These are phyloP conservation scores for Pempheris klunzingeri DNA, from an alignment of 2,797 vertebrate species.

Conservation along the genomic window DNA sequence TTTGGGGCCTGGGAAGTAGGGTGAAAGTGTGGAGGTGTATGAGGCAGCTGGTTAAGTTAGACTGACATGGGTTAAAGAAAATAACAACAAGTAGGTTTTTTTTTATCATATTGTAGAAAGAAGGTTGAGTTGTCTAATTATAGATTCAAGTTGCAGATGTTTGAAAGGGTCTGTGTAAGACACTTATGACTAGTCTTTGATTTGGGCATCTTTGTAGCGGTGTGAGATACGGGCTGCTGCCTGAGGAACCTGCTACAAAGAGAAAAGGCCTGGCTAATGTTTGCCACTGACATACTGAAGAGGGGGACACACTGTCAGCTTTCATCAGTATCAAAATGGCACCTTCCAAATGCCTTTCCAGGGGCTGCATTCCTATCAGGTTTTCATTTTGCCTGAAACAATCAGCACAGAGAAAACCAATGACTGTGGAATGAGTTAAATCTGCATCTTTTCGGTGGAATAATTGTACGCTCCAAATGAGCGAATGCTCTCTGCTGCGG, in stretches of 20 bases:
- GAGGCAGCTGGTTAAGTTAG: constrained; percentile 43
- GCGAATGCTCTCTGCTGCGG: neutral
- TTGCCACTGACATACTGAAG: constrained; percentile 44
- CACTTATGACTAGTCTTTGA: constrained; percentile 43
- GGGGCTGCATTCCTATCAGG: constrained; percentile 46
- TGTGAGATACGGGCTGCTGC: constrained; percentile 33
- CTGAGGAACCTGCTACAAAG: constrained; percentile 51
- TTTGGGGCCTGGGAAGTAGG: constrained; percentile 68
- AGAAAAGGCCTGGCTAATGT: constrained; percentile 60
- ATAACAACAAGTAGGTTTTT: constrained; percentile 65
- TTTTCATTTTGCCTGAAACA: constrained; percentile 60
- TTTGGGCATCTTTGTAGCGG: constrained; percentile 41
- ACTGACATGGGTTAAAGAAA: constrained; percentile 52
- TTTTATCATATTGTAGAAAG: constrained; percentile 38
- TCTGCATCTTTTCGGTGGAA: constrained; percentile 55
- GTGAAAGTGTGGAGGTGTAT: constrained; percentile 54
- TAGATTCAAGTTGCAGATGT: constrained; percentile 49
- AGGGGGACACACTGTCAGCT: constrained; percentile 63
- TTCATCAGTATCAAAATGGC: constrained; percentile 69
- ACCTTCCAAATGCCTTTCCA: constrained; percentile 39
- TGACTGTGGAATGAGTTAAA: constrained; percentile 58
- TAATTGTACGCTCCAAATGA: constrained; percentile 37
- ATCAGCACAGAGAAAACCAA: constrained; percentile 56
- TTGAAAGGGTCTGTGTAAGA: constrained; percentile 23
- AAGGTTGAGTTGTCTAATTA: constrained; percentile 46